A percentile compares a stretch with the other conserved stretches of the same genome.
These are phyloP conservation scores for Cygnus olor DNA, from an alignment of 2,797 vertebrate genomes.

Conservation along the genomic window DNA sequence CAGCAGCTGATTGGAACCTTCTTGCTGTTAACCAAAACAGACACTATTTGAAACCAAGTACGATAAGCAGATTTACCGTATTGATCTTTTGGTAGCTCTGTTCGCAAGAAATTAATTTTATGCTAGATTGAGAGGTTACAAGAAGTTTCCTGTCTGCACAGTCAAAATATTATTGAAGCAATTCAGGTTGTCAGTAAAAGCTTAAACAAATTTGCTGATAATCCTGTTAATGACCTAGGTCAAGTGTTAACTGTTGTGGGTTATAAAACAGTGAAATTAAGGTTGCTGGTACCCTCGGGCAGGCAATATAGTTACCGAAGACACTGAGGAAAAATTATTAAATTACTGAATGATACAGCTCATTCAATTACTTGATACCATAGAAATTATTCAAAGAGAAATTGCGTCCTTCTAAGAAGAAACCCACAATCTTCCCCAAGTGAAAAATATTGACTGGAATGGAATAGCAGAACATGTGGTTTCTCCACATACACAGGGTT, in stretches of 20 bases:
- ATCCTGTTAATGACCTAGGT: conserved; percentile 87
- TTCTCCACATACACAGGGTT: conserved; percentile 5
- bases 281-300: conserved; percentile 80
- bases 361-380: conserved; percentile 57
- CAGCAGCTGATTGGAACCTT: conserved; percentile 47
- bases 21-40: conserved; percentile 51
- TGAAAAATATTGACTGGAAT: not conserved
- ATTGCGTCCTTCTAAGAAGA: not conserved
- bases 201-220: conserved; percentile 88
- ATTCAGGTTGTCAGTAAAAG: conserved; percentile 86
- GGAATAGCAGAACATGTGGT: conserved; percentile 22
- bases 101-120: conserved; percentile 79
- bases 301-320: conserved; percentile 72
- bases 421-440: not conserved
- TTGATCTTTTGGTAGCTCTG: conserved; percentile 63
- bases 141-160: conserved; percentile 80
- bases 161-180: conserved; percentile 86
- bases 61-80: conserved; percentile 62
- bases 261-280: conserved; percentile 85
- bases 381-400: conserved; percentile 39
- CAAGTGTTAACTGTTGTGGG: conserved; percentile 87
- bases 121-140: conserved; percentile 79
- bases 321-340: conserved; percentile 73
- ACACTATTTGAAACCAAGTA: conserved; percentile 46
- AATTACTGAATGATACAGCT: conserved; percentile 66